Evolutionary conservation across 53 echinoderm and acorn worm species (phyloP), one percentile per base, ranked within the genome.

Genomic region (Holothuria leucospilota): DNA sequence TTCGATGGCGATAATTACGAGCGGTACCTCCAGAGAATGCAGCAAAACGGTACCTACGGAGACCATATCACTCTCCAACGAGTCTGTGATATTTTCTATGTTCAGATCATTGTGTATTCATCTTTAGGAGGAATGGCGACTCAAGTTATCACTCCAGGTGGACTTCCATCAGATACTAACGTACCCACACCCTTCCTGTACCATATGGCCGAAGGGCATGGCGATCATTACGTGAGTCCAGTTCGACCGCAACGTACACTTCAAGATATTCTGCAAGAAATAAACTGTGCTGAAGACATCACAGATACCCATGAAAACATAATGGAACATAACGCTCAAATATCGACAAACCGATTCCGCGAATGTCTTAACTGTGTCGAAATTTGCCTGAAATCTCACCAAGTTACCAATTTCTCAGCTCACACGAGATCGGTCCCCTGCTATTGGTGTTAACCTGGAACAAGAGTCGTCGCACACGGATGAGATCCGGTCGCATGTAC

Each of bases 211-310:
- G 39, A n/a, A 42, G 39, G 73, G 9, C 46, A 72, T 72, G 73
- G 46, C 46, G 39, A 39, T 38, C 46, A 39, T 38, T 72, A 72
- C 6, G 64, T 64, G 64, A 64, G 20, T 27, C 64, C 8, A 2
- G 64, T 64, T 4, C 64, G 64, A 3, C 27, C 64, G 2, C 5
- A 64, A 64, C 64, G 64, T 64, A 64, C 64, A 1, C 64, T 64
- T 64, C 24, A 64, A 64, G 64, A 64, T 64, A 64, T 64, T 64
- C 64, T 64, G 64, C 64, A 6, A 64, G 64, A 64, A 10, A 49
- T 6, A 11, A 49, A 49, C 49, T 49, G 49, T 49, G 64, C 64
- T 64, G 64, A 64, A 27, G 64, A 64, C 64, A 12, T 4, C 64
- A 64, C 64, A 3, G 64, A 64, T 64, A 64, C 64, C 64, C 64